phyloP scores from a whole-genome alignment of 2,797 vertebrate species.

The Esox lucius region DNA sequence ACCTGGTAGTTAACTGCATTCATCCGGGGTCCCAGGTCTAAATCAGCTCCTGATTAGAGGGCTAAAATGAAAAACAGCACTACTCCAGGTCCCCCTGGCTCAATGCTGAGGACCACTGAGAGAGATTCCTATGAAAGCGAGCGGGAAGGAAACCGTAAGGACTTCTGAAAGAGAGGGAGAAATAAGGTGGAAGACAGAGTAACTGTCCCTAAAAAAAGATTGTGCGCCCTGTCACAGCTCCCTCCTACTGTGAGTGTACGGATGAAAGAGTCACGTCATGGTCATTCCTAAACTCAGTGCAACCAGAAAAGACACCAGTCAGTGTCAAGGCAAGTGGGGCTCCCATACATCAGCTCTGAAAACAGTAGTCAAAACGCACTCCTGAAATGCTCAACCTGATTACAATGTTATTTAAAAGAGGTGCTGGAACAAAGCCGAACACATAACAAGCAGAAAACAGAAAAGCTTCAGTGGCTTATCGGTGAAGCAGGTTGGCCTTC shows the following conservation, averaged over 20 bases:
- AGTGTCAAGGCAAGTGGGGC: constrained; percentile 46
- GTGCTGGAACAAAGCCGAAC: constrained; percentile 42
- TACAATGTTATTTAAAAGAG: constrained; percentile 37
- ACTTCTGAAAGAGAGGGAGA: constrained; percentile 24
- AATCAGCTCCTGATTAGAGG: too few species aligned
- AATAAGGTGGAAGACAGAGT: constrained; percentile 8
- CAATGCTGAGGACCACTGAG: background rate
- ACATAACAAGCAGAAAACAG: constrained; percentile 27
- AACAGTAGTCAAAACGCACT: constrained; percentile 32
- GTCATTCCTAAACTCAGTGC: constrained; percentile 60
- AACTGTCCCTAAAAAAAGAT: constrained; percentile 14
- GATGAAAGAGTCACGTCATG: constrained; percentile 48
- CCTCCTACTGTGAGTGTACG: background rate
- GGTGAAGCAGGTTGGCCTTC: constrained; percentile 23
- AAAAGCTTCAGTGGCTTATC: constrained; percentile 37
- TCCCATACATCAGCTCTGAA: constrained; percentile 53
- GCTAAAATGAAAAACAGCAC: too few species aligned
- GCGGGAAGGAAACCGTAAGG: constrained; percentile 53
- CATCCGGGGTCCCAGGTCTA: too few species aligned
- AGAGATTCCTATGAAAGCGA: constrained; percentile 36
- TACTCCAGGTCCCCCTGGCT: too few species aligned
- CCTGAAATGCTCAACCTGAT: constrained; percentile 37
- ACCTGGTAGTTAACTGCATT: too few species aligned
- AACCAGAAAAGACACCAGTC: constrained; percentile 49
- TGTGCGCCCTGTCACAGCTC: constrained; percentile 37